Percentiles rank a stretch among this genome's conserved stretches.
phyloP scores from a whole-genome alignment of 2,113 vertebrate species.

The Triplophysa rosa region DNA sequence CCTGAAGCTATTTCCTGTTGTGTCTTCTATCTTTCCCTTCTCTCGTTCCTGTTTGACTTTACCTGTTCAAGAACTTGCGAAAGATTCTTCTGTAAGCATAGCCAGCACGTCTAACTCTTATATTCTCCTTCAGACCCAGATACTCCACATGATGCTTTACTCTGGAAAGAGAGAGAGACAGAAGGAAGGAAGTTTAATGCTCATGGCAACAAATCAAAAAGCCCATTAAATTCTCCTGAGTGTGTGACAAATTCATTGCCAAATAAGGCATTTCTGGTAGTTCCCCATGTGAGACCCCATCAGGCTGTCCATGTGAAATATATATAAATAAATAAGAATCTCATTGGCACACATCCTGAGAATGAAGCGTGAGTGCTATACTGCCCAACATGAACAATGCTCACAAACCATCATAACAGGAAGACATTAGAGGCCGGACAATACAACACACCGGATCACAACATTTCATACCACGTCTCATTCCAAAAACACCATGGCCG shows the following conservation, averaged over 20 bases:
- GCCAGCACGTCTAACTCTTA: constrained; percentile 93
- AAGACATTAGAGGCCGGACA: constrained; percentile 66
- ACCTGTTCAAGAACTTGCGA: constrained; percentile 97
- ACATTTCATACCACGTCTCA: constrained; percentile 43
- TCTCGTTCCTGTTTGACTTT: neutral
- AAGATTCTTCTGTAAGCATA: constrained; percentile 94
- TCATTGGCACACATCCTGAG: constrained; percentile 62
- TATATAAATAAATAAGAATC: neutral
- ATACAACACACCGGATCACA: constrained; percentile 57
- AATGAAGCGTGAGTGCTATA: constrained; percentile 62
- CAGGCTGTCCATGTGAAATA: neutral
- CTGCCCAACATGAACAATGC: constrained; percentile 32
- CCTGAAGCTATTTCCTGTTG: neutral
- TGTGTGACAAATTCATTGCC: neutral
- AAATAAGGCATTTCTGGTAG: constrained; percentile 12
- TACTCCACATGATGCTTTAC: constrained; percentile 99
- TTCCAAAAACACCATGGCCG: constrained; percentile 1
- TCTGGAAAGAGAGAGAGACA: constrained; percentile 65
- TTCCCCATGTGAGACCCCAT: no score
- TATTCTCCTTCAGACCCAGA: constrained; percentile 95
- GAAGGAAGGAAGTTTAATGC: neutral
- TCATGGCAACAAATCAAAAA: neutral
- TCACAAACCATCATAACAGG: constrained; percentile 67
- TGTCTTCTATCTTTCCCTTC: neutral
- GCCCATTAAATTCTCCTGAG: neutral